These are phyloP conservation scores for Agriopis aurantiaria DNA, from an alignment of 2,888 invertebrate genomes.

Conservation along the genomic window DNA sequence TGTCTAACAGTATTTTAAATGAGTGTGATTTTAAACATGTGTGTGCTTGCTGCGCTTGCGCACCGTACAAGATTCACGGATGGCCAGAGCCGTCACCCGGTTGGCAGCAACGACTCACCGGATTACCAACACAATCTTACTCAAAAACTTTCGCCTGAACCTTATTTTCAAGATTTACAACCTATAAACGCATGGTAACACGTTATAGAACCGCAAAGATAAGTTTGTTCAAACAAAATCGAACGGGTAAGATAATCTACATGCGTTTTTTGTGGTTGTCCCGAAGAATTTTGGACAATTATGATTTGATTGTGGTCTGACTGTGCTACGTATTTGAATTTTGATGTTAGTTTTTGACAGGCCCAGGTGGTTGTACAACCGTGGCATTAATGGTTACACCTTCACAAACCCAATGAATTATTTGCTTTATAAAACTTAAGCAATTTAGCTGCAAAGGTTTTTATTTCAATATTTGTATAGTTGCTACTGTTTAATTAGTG, in stretches of 20 bases:
- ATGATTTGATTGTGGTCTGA: slow-evolving; percentile 66
- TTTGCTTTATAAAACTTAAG: too few relatives aligned
- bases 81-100: slow-evolving; percentile 73
- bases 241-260: slow-evolving; percentile 70
- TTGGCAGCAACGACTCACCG: slow-evolving; percentile 62
- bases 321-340: slow-evolving; percentile 44
- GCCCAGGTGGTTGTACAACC: not conserved
- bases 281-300: slow-evolving; percentile 71
- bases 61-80: slow-evolving; percentile 73
- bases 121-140: slow-evolving; percentile 59
- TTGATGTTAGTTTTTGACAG: slow-evolving; percentile 41
- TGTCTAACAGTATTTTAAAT: slow-evolving; percentile 3
- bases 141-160: slow-evolving; percentile 36
- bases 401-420: not conserved
- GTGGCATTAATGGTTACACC: not conserved
- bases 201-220: slow-evolving; percentile 11
- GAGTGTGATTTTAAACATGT: slow-evolving; percentile 3
- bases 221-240: slow-evolving; percentile 57
- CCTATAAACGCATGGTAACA: slow-evolving; percentile 34
- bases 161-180: slow-evolving; percentile 42
- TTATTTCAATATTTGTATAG: too few relatives aligned
- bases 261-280: slow-evolving; percentile 72
- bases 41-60: slow-evolving; percentile 54
- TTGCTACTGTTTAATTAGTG: too few relatives aligned
- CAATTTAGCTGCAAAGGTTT: too few relatives aligned